Evolutionary conservation across 2,888 invertebrate species (phyloP).

Genomic region (Listrodromus nycthemerus): DNA sequence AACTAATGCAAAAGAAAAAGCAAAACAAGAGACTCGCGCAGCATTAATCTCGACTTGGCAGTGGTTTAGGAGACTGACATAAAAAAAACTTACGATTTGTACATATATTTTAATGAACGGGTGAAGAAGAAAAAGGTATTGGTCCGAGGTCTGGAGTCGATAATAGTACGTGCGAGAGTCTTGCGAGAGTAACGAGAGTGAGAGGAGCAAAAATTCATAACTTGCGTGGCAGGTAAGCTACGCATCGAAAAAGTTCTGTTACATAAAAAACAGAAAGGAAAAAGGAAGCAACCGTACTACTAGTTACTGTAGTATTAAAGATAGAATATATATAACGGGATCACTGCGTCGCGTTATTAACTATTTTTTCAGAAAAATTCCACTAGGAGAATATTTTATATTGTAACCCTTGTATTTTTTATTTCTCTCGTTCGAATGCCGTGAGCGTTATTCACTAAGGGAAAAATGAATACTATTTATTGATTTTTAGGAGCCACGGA

Average conservation of each 20-base stretch:
- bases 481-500: conserved; percentile 56
- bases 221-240: conserved; percentile 24
- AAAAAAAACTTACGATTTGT: conserved; percentile 60
- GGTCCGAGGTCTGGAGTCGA: conserved; percentile 42
- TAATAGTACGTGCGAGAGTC: conserved; percentile 19
- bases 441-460: conserved; percentile 45
- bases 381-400: conserved; percentile 70
- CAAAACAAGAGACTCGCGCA: conserved; percentile 14
- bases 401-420: conserved; percentile 61
- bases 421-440: conserved; percentile 36
- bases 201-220: conserved; percentile 6
- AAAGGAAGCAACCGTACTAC: conserved; percentile 62
- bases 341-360: conserved; percentile 64
- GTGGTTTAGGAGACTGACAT: conserved; percentile 73
- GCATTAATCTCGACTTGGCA: conserved; percentile 66
- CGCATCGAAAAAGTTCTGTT: conserved; percentile 24
- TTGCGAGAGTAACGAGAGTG: conserved; percentile 7
- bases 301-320: conserved; percentile 67
- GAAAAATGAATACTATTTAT: conserved; percentile 30
- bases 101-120: conserved; percentile 75
- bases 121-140: conserved; percentile 46
- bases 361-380: conserved; percentile 73
- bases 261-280: conserved; percentile 34
- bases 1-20: conserved; percentile 14
- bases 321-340: conserved; percentile 69